Conservation (phyloP, 2,113 vertebrate species). For the Crotalus viridis region DNA sequence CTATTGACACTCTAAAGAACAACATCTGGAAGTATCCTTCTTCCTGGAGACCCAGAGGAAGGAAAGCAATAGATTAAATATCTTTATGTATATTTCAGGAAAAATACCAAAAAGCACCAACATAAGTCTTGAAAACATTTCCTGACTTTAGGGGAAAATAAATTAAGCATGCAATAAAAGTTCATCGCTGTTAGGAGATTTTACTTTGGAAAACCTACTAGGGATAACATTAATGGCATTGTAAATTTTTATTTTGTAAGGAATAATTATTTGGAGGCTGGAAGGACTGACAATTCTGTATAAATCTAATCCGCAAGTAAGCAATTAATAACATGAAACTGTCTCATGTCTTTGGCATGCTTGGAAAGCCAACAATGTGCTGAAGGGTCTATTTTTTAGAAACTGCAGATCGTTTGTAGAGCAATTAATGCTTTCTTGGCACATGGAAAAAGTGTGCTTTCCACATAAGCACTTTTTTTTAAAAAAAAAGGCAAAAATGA, state of each 20-base stretch:
- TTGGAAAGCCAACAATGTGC: constrained; percentile 31
- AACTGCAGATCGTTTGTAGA: neutral
- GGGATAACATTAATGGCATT: constrained; percentile 68
- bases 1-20: neutral
- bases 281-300: constrained; percentile 64
- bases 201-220: constrained; percentile 64
- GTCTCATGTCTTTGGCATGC: constrained; percentile 46
- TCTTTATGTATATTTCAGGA: constrained; percentile 56
- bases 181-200: constrained; percentile 66
- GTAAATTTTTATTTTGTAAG: constrained; percentile 64
- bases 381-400: neutral
- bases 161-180: constrained; percentile 71
- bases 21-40: constrained; percentile 15
- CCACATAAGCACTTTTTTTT: neutral
- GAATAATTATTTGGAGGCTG: constrained; percentile 65
- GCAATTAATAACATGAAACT: constrained; percentile 69
- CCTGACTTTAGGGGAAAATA: constrained; percentile 65
- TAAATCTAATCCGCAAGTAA: constrained; percentile 67
- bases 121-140: constrained; percentile 61
- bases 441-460: neutral
- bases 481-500: neutral
- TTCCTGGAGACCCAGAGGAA: constrained; percentile 42
- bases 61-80: constrained; percentile 56
- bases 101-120: constrained; percentile 49
- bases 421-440: neutral